phyloP scores from a whole-genome alignment of 2,888 invertebrate species.

The Alsophila aescularia region DNA sequence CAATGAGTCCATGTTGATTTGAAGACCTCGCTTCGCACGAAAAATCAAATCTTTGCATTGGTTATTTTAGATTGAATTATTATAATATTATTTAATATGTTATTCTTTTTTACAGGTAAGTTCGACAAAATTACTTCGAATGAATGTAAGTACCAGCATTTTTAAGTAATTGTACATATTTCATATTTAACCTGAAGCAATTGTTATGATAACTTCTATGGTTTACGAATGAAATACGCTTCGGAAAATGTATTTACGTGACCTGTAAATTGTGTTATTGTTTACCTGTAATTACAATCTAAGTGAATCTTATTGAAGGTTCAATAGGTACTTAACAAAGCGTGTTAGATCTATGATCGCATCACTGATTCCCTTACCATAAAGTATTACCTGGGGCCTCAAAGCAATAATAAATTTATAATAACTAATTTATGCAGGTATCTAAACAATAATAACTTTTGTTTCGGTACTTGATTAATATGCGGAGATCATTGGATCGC shows the following conservation, averaged over 20 bases:
- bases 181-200: too few relatives aligned
- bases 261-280: background rate
- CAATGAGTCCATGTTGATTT: too few relatives aligned
- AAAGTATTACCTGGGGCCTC: background rate
- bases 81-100: background rate
- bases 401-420: too few relatives aligned
- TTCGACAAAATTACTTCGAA: constrained; percentile 19
- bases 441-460: too few relatives aligned
- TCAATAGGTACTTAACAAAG: constrained; percentile 1
- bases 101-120: constrained; percentile 61
- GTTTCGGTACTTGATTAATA: too few relatives aligned
- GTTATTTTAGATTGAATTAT: too few relatives aligned
- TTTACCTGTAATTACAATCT: constrained; percentile 8
- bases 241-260: background rate
- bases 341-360: constrained; percentile 3
- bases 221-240: background rate
- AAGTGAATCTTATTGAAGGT: background rate
- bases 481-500: too few relatives aligned
- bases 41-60: too few relatives aligned
- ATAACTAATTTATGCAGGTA: too few relatives aligned
- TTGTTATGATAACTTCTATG: too few relatives aligned
- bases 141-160: constrained; percentile 20
- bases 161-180: too few relatives aligned
- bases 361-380: background rate
- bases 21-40: too few relatives aligned